Conservation (phyloP, 1,140 invertebrate genomes). For the Drosophila subpulchrella region DNA sequence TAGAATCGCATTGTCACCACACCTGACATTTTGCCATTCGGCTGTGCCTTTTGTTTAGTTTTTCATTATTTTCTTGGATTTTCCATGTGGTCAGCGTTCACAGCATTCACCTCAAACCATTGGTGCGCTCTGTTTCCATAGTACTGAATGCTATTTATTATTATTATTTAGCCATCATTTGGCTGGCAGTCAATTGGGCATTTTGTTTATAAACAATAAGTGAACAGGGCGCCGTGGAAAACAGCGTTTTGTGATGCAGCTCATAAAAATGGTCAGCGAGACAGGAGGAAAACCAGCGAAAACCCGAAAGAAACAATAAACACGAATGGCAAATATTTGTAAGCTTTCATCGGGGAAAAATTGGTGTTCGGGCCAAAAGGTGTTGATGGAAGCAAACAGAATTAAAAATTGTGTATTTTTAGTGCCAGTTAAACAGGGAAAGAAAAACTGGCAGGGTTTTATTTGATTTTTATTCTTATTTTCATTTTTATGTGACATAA, state of each 20-base stretch:
- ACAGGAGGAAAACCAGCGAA: constrained; percentile 23
- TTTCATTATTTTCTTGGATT: constrained; percentile 36
- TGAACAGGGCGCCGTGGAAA: constrained; percentile 13
- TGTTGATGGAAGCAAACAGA: constrained; percentile 33
- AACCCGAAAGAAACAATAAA: constrained; percentile 45
- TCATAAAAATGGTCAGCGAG: constrained; percentile 65
- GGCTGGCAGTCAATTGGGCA: constrained; percentile 66
- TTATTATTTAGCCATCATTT: constrained; percentile 71
- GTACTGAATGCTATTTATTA: constrained; percentile 39
- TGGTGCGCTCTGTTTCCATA: constrained; percentile 2
- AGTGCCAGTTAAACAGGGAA: constrained; percentile 19
- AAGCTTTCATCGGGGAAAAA: constrained; percentile 54
- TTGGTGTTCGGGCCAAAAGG: neutral
- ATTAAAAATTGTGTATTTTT: constrained; percentile 39
- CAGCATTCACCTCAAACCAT: no score
- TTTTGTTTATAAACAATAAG: constrained; percentile 74
- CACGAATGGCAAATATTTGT: constrained; percentile 73
- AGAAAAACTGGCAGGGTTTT: constrained; percentile 5
- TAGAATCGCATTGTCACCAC: constrained; percentile 23
- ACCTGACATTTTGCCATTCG: constrained; percentile 5
- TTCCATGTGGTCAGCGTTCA: constrained; percentile 10
- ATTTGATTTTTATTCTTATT: constrained; percentile 6
- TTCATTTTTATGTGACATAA: constrained; percentile 6
- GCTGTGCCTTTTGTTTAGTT: constrained; percentile 41
- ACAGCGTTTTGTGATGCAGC: constrained; percentile 42